A percentile compares a stretch with the other conserved stretches of the same genome.
These are phyloP conservation scores for Frieseomelitta varia DNA, from an alignment of 1,140 invertebrate species.

Conservation along the genomic window DNA sequence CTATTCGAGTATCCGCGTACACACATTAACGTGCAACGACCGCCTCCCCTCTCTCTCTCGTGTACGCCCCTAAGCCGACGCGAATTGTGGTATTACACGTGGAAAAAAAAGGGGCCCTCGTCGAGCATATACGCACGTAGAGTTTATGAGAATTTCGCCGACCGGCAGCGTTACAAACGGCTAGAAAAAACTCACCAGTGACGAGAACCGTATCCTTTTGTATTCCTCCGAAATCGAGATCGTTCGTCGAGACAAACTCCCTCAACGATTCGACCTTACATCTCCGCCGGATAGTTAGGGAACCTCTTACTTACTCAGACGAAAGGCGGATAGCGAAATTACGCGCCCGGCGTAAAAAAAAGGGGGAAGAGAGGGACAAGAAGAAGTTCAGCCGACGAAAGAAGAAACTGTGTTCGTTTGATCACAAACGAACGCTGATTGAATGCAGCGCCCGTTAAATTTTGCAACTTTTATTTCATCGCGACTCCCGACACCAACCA, in stretches of 20 bases:
- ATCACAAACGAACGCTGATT: constrained; percentile 42
- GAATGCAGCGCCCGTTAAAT: constrained; percentile 41
- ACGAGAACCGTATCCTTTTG: not conserved
- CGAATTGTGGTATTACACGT: constrained; percentile 44
- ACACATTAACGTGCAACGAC: constrained; percentile 20
- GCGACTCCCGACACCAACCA: not conserved
- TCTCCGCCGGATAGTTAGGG: not conserved
- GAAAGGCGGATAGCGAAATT: not conserved
- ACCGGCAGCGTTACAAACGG: not conserved
- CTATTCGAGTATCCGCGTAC: constrained; percentile 54
- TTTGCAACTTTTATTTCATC: constrained; percentile 38
- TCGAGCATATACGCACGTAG: not conserved
- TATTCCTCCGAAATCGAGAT: not conserved
- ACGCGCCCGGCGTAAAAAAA: too few relatives aligned
- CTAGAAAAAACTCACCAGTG: not conserved
- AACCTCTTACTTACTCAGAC: not conserved
- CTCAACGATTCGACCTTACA: not conserved
- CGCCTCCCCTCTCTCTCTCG: not conserved
- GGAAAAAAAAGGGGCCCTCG: not conserved
- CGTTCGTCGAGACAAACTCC: not conserved
- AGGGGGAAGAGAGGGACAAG: not conserved
- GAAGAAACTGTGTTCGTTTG: not conserved
- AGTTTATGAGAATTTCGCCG: constrained; percentile 17
- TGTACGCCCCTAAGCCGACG: not conserved
- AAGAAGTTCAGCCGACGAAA: not conserved